phyloP scores from a whole-genome alignment of 2,113 vertebrate species.

The Amphiprion ocellaris region DNA sequence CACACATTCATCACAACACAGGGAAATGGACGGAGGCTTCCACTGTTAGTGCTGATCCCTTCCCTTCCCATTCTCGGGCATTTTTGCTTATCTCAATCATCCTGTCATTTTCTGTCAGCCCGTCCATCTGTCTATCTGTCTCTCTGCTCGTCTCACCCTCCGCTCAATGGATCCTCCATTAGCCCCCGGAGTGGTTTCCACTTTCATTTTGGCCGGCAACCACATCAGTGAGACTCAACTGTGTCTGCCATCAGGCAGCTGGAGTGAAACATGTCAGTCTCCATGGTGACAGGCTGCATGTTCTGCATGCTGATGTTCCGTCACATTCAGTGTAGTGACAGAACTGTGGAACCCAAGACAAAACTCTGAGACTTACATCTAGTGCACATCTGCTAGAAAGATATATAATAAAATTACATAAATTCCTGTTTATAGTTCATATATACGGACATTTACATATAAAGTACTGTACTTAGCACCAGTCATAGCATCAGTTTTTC shows the following conservation, averaged over 20 bases:
- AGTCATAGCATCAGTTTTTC: too few relatives aligned
- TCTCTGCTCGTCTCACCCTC: slow-evolving; percentile 19
- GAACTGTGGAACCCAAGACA: not conserved
- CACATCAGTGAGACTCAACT: slow-evolving; percentile 22
- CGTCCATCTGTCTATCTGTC: slow-evolving; percentile 31
- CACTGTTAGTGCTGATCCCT: slow-evolving; percentile 30
- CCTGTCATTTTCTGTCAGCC: slow-evolving; percentile 52
- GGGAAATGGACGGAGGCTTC: slow-evolving; percentile 29
- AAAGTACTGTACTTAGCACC: too few relatives aligned
- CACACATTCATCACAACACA: slow-evolving; percentile 45
- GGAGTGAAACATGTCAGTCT: slow-evolving; percentile 69
- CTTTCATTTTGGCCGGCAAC: slow-evolving; percentile 58
- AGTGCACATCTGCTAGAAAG: not conserved
- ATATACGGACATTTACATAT: too few relatives aligned
- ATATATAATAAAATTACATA: too few relatives aligned
- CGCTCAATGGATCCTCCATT: slow-evolving; percentile 40
- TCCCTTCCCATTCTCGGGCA: slow-evolving; percentile 21
- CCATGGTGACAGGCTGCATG: slow-evolving; percentile 66
- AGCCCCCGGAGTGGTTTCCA: slow-evolving; percentile 43
- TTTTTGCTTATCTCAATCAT: slow-evolving; percentile 49
- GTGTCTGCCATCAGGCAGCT: slow-evolving; percentile 31
- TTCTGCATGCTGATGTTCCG: slow-evolving; percentile 47
- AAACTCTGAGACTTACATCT: slow-evolving; percentile 9
- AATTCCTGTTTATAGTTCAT: too few relatives aligned
- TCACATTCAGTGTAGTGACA: slow-evolving; percentile 4